Evolutionary conservation across 2,888 invertebrate genomes (phyloP).

Genomic region (Sminthurides aquaticus): DNA sequence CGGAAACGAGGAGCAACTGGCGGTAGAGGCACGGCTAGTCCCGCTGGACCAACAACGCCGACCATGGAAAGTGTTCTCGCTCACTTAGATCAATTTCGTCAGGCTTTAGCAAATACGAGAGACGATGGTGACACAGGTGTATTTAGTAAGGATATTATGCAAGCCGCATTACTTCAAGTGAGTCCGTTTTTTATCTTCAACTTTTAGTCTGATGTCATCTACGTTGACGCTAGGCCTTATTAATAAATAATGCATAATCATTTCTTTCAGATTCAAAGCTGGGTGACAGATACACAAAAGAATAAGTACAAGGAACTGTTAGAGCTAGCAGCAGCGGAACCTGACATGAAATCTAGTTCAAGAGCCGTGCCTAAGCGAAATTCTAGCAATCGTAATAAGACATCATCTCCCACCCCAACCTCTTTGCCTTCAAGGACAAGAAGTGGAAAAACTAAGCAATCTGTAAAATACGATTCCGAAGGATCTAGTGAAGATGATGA

Average conservation of each 20-base stretch:
- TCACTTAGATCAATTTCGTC: conserved; percentile 83
- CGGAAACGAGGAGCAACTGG: conserved; percentile 63
- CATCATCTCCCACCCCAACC: conserved; percentile 23
- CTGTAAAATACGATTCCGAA: conserved; percentile 35
- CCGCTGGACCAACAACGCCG: conserved; percentile 39
- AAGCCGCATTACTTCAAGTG: conserved; percentile 72
- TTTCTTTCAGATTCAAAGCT: conserved; percentile 37
- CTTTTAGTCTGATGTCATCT: neutral
- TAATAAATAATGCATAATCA: neutral
- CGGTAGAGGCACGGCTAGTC: conserved; percentile 50
- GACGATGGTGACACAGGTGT: conserved; percentile 50
- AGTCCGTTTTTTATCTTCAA: conserved; percentile 49
- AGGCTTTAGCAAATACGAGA: conserved; percentile 53
- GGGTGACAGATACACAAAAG: conserved; percentile 69
- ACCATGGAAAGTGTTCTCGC: conserved; percentile 58
- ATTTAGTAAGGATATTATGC: conserved; percentile 83
- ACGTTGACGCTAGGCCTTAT: neutral
- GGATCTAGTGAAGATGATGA: conserved; percentile 61
- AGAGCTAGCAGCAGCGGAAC: conserved; percentile 78
- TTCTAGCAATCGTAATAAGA: conserved; percentile 19
- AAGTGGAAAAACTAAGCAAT: conserved; percentile 41
- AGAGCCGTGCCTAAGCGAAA: conserved; percentile 45
- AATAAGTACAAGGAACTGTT: conserved; percentile 85
- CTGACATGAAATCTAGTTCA: conserved; percentile 29
- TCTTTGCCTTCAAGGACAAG: conserved; percentile 30